phyloP scores from a whole-genome alignment of 2,113 vertebrate species.

The Sceloporus tristichus region DNA sequence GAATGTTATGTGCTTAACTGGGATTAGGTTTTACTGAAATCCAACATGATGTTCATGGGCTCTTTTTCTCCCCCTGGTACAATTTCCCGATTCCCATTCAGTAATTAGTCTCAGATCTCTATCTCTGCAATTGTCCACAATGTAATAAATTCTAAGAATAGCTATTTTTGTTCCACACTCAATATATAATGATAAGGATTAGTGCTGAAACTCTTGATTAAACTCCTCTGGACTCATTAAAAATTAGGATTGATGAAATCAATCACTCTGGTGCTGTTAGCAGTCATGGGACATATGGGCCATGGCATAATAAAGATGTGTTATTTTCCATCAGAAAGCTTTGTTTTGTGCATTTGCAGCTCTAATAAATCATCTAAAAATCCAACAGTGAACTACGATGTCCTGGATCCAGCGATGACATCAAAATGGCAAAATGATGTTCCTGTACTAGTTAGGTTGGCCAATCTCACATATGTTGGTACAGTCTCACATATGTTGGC shows the following conservation, averaged over 20 bases:
- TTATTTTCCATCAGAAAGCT: no score
- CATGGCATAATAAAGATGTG: neutral
- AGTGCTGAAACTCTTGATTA: neutral
- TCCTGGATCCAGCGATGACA: no score
- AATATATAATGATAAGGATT: neutral
- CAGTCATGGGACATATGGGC: neutral
- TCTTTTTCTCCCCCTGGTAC: neutral
- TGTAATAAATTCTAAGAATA: neutral
- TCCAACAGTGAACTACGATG: no score
- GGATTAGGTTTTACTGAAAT: neutral
- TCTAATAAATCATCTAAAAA: no score
- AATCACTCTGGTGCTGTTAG: neutral
- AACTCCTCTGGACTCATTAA: neutral
- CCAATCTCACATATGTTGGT: no score
- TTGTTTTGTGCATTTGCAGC: no score
- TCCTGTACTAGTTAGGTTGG: no score
- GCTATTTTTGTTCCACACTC: neutral
- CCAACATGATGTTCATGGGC: neutral
- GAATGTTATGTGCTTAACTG: neutral
- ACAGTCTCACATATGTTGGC: no score
- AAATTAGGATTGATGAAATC: neutral
- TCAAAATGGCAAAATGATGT: no score
- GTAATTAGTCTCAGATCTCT: neutral
- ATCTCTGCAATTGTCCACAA: no score
- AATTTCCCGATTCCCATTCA: neutral